These are phyloP conservation scores for Prostheceraeus crozeri DNA, from an alignment of 2,888 invertebrate genomes.

Conservation along the genomic window DNA sequence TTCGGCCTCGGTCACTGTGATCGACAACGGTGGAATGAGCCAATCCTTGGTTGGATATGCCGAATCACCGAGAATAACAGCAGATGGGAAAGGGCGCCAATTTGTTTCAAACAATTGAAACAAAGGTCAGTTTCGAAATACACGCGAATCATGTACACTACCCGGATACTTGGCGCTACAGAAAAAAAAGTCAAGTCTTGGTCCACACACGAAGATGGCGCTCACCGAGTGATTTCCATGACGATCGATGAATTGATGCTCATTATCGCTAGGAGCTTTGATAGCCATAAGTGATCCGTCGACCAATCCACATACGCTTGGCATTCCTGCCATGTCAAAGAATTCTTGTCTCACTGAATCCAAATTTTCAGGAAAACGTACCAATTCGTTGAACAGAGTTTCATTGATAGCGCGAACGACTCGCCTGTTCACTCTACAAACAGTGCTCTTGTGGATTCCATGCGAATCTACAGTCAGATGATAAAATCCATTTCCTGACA, in stretches of 20 bases:
- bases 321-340: too few species aligned
- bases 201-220: conserved; percentile 34
- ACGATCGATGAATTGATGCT: conserved; percentile 34
- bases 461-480: too few species aligned
- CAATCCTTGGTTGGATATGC: conserved; percentile 29
- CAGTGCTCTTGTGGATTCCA: too few species aligned
- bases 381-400: too few species aligned
- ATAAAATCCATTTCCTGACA: too few species aligned
- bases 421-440: too few species aligned
- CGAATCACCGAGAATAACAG: too few species aligned
- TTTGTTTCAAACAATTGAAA: background rate
- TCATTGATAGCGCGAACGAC: too few species aligned
- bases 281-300: conserved; percentile 35
- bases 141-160: conserved; percentile 35
- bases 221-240: conserved; percentile 27
- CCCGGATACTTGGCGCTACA: conserved; percentile 36
- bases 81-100: conserved; percentile 37
- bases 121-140: conserved; percentile 35
- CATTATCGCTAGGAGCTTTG: conserved; percentile 25
- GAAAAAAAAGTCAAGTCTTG: too few species aligned
- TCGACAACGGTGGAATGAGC: conserved; percentile 32
- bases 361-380: too few species aligned
- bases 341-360: too few species aligned
- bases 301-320: conserved; percentile 6
- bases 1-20: too few species aligned